A percentile compares a stretch with the other conserved stretches of the same genome.
Conservation (phyloP, 2,113 vertebrate species). For the Tupaia tana region DNA sequence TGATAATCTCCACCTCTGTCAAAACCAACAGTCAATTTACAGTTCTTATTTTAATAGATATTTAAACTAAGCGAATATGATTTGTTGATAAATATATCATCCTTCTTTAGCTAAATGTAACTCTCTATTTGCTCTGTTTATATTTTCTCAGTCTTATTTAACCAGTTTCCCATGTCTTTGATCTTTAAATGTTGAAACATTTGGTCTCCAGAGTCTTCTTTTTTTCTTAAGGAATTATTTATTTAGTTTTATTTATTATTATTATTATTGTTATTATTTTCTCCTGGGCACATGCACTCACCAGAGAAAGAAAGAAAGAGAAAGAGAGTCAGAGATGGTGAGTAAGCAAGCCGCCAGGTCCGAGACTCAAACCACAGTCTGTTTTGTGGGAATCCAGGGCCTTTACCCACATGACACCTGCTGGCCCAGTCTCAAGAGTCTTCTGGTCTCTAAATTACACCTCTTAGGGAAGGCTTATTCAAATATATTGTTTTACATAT, state of each 20-base stretch:
- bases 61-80: neutral
- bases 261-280: too few species aligned
- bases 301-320: too few species aligned
- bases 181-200: neutral
- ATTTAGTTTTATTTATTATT: too few species aligned
- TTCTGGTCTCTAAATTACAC: neutral
- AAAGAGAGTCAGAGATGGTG: too few species aligned
- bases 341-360: too few species aligned
- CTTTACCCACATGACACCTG: too few species aligned
- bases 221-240: too few species aligned
- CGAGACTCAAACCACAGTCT: too few species aligned
- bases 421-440: neutral
- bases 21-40: neutral
- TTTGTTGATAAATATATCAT: neutral
- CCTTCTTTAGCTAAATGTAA: neutral
- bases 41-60: neutral
- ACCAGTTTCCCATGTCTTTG: neutral
- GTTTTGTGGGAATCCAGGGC: too few species aligned
- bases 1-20: neutral
- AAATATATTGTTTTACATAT: neutral
- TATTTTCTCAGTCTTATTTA: neutral
- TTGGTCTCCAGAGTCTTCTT: neutral
- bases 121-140: neutral
- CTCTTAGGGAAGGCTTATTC: neutral
- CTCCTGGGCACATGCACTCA: too few species aligned